Base-by-base conservation (phyloP, 1,140 invertebrate genomes). In the Psilanteris sp. region DNA sequence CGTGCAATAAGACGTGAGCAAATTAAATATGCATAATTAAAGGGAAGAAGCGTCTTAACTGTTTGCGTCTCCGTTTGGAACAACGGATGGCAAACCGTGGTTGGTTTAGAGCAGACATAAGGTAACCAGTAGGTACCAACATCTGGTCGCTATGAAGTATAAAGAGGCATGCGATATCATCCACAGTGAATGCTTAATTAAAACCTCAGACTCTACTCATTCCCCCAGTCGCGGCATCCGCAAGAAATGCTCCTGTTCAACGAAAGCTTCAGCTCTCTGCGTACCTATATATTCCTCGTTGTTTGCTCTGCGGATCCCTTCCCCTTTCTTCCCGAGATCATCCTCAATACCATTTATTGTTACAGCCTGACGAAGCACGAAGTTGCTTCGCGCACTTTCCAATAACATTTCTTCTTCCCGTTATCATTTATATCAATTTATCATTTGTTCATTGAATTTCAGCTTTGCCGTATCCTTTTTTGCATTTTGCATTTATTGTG, bases 11-110 rank as follows among this genome's bases (percentile, higher is more conserved):
- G 78, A 83, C 82, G 81, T 81, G 78, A 82, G 84, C 85, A 86
- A 87, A 88, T 87, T 88, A 87, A 86, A 86, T 81, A 83, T 87
- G 84, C 85, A 87, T 88, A 87, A 87, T 88, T 87, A 87, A 88
- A 85, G 82, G 78, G 79, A 79, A 73, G 74, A 75, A 68, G 67
- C 64, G 34, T 71, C 66, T 70, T 73, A 59, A 66, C 62, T 61
- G 64, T 59, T 73, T 43, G 68, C 62, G 64, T 73, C 68, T 78
- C 55, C 64, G 68, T 50, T 41, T 68, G 59, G 59, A 70, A 74
- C 70, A 74, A 73, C 66, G 64, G 52, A 74, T 74, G 72, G 71
- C 67, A 62, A 71, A 59, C 52, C 72, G 50, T 72, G 62, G 67
- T 62, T 79, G 68, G 67, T 44, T 72, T 61, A 27, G 57, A 66